Conservation (phyloP, 2,888 invertebrate species). For the Metalampra italica region DNA sequence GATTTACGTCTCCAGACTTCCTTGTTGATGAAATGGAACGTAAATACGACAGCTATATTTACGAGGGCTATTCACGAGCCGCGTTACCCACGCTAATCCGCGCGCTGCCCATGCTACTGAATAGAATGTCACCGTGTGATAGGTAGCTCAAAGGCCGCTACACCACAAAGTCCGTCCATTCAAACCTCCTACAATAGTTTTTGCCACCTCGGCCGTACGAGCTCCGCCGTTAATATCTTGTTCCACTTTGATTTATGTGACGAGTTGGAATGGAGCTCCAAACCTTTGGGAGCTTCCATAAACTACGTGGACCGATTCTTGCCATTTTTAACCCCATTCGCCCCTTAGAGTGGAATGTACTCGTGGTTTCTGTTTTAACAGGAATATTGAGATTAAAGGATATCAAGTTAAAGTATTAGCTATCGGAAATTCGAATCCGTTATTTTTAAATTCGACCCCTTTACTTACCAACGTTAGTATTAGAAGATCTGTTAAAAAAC, state of each 20-base stretch:
- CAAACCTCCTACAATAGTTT: slow-evolving; percentile 56
- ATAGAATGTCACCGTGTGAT: slow-evolving; percentile 38
- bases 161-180: slow-evolving; percentile 52
- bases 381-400: too few relatives aligned
- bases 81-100: slow-evolving; percentile 35
- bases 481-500: too few relatives aligned
- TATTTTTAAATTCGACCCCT: too few relatives aligned
- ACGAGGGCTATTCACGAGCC: slow-evolving; percentile 17
- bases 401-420: too few relatives aligned
- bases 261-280: not conserved
- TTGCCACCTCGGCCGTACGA: slow-evolving; percentile 45
- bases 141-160: slow-evolving; percentile 37
- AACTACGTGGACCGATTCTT: slow-evolving; percentile 15
- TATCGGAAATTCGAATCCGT: too few relatives aligned
- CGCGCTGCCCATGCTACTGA: slow-evolving; percentile 21
- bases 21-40: too few relatives aligned
- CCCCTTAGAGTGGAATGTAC: too few relatives aligned
- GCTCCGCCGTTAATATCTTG: slow-evolving; percentile 51
- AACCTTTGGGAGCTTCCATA: not conserved
- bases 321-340: too few relatives aligned
- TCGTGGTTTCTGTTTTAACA: too few relatives aligned
- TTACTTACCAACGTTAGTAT: too few relatives aligned
- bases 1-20: too few relatives aligned
- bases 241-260: slow-evolving; percentile 67
- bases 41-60: not conserved